Evolutionary conservation across 2,797 vertebrate species (phyloP).

Genomic region (Sebastes jordani): DNA sequence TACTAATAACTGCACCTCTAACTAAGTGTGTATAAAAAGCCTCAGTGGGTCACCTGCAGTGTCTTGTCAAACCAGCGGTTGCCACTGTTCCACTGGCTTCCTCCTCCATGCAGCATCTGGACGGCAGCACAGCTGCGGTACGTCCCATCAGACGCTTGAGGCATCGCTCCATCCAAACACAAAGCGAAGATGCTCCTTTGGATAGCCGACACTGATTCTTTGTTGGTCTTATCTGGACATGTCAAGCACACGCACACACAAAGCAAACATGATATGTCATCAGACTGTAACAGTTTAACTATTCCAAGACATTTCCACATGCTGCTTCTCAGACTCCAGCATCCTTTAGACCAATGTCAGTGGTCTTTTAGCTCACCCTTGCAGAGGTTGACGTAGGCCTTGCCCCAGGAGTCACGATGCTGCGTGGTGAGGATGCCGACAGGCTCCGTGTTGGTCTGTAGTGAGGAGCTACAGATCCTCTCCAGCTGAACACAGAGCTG

Average conservation of each 20-base stretch:
- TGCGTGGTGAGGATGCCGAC: slow-evolving; percentile 94
- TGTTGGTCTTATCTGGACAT: slow-evolving; percentile 89
- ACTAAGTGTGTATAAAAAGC: background rate
- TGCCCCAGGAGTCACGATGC: slow-evolving; percentile 93
- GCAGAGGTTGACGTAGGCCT: slow-evolving; percentile 88
- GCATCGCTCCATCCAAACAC: slow-evolving; percentile 89
- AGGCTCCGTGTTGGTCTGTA: slow-evolving; percentile 85
- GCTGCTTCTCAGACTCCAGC: background rate
- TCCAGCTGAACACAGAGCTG: slow-evolving; percentile 92
- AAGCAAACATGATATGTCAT: background rate
- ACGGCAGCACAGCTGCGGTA: slow-evolving; percentile 84
- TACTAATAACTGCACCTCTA: background rate
- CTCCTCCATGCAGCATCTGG: slow-evolving; percentile 91
- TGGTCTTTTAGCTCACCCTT: slow-evolving; percentile 81
- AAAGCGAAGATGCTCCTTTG: slow-evolving; percentile 94
- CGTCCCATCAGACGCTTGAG: slow-evolving; percentile 79
- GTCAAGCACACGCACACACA: background rate
- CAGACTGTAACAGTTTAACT: background rate
- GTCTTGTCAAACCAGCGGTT: slow-evolving; percentile 99
- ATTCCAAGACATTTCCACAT: background rate
- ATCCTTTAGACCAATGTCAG: background rate
- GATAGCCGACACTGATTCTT: slow-evolving; percentile 87
- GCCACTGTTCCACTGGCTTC: slow-evolving; percentile 86
- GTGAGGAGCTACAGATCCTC: slow-evolving; percentile 90
- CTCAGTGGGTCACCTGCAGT: slow-evolving; percentile 84